Conservation (phyloP, 2,113 vertebrate genomes). For the Fregata magnificens region DNA sequence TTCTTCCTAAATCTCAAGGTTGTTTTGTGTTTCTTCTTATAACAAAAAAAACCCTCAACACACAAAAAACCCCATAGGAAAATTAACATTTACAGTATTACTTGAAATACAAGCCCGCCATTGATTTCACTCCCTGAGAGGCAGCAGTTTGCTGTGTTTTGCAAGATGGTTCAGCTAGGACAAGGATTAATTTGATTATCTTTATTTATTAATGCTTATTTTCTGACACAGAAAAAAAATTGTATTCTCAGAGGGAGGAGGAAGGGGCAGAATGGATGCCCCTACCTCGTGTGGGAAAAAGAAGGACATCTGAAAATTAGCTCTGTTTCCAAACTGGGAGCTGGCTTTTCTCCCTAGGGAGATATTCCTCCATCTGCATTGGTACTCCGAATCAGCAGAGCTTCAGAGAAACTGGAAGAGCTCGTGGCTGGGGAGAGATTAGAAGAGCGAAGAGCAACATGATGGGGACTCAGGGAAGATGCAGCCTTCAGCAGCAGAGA, state of each 20-base stretch:
- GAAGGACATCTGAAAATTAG: neutral
- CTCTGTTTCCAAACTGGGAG: neutral
- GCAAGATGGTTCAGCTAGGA: neutral
- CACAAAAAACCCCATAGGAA: neutral
- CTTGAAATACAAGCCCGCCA: neutral
- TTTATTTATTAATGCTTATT: neutral
- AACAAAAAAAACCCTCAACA: neutral
- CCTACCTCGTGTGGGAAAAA: neutral
- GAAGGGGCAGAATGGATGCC: neutral
- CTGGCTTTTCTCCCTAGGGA: neutral
- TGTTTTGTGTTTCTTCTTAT: neutral
- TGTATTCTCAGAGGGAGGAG: neutral
- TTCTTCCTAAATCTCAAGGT: neutral
- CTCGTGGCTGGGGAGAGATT: neutral
- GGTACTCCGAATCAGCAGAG: neutral
- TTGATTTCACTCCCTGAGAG: neutral
- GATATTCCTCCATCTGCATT: neutral
- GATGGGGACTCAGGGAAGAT: neutral
- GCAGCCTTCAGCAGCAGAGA: neutral
- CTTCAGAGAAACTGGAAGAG: neutral
- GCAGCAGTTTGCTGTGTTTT: neutral
- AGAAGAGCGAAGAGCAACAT: neutral
- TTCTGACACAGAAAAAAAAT: neutral
- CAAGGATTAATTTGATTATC: neutral
- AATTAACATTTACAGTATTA: neutral